A percentile compares a stretch with the other conserved stretches of the same genome.
These are phyloP conservation scores for Spea bombifrons DNA, from an alignment of 2,113 vertebrate genomes.

Conservation along the genomic window DNA sequence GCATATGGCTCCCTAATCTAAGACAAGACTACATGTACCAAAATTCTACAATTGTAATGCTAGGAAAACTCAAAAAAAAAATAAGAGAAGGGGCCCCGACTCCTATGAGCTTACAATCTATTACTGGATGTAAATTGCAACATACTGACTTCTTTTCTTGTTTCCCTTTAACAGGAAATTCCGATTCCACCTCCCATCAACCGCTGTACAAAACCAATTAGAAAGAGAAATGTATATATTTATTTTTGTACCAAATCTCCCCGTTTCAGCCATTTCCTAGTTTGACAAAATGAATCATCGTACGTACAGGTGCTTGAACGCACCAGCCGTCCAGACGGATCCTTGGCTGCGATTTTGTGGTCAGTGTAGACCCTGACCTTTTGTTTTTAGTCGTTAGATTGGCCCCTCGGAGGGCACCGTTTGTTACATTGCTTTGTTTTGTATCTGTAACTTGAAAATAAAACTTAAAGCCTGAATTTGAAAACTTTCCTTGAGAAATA, in stretches of 20 bases:
- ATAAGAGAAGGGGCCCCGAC: no score
- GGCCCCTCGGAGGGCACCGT: not conserved
- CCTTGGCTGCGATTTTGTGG: not conserved
- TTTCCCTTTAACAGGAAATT: not conserved
- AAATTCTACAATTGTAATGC: no score
- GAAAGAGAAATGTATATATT: constrained; percentile 31
- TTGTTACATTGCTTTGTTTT: not conserved
- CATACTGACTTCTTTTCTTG: not conserved
- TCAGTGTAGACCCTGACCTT: not conserved
- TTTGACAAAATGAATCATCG: not conserved
- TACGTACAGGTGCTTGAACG: not conserved
- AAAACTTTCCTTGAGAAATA: not conserved
- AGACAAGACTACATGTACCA: no score
- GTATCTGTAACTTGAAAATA: not conserved
- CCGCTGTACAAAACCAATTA: not conserved
- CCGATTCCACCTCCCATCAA: not conserved
- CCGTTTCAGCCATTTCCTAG: not conserved
- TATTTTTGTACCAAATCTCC: constrained; percentile 35
- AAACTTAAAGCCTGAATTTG: not conserved
- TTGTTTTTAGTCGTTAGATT: not conserved
- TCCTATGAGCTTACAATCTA: no score
- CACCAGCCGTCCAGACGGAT: not conserved
- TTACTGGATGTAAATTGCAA: no score
- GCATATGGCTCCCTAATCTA: no score
- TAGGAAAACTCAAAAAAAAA: not conserved